Evolutionary conservation across 2,797 vertebrate species (phyloP).

Genomic region (Acanthurus tractus): DNA sequence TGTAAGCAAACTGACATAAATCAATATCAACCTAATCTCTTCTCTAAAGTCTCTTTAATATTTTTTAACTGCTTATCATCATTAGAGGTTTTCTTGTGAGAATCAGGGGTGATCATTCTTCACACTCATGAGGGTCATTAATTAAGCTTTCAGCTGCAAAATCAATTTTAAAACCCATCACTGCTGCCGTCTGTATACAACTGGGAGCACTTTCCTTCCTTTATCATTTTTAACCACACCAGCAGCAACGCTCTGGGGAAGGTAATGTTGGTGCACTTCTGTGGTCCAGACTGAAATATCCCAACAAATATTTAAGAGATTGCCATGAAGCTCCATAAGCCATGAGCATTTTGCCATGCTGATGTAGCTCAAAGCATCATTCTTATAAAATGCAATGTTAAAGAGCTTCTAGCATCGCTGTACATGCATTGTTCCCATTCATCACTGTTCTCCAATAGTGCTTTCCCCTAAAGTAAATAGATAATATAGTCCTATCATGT

Average conservation of each 20-base stretch:
- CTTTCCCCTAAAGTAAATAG: no score
- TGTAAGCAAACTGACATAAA: not conserved
- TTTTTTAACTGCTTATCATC: not conserved
- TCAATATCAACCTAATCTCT: not conserved
- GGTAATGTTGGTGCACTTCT: not conserved
- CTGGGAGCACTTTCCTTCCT: not conserved
- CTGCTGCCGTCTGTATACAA: not conserved
- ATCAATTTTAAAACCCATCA: slow-evolving; percentile 17
- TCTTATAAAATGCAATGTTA: no score
- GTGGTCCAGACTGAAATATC: not conserved
- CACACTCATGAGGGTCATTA: not conserved
- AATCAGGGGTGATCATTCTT: not conserved
- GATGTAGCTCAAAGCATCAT: not conserved
- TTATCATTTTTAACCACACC: not conserved
- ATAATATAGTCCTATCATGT: not conserved
- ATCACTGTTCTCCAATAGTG: not conserved
- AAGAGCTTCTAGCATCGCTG: not conserved
- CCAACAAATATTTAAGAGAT: not conserved
- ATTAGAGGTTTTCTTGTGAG: not conserved
- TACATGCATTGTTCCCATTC: not conserved
- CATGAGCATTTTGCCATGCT: not conserved
- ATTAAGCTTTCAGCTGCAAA: slow-evolving; percentile 4
- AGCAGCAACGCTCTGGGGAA: not conserved
- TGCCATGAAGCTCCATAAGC: no score
- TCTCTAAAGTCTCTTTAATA: not conserved